Base-by-base conservation (phyloP, 2,797 vertebrate species). In the Onychomys arenicola region DNA sequence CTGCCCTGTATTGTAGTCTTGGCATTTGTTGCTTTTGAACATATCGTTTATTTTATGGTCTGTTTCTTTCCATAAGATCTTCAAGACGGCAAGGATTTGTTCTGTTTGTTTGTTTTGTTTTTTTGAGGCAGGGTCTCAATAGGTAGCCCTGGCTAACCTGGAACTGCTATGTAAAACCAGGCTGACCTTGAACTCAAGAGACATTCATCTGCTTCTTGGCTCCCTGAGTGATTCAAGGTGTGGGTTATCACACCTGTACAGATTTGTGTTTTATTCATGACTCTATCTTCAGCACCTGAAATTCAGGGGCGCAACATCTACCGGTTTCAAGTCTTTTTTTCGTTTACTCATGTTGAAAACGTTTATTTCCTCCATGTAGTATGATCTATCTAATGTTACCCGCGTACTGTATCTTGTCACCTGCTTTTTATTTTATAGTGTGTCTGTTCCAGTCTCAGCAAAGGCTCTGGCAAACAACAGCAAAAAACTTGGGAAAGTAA, bases 351-450 rank as follows among this genome's bases (percentile, higher is more conserved):
- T 29, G 29, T 71, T 75, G 52, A 57, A 43, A 17, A 59, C 14
- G 46, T 71, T 46, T 65, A 77, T 84, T 89, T 23, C 40, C 67
- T 73, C 40, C n/a, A 82, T 19, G 55, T 69, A 52, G 17, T 71
- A 59, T 19, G 32, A 63, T 93, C 6, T 81, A 93, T 4, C 13
- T 14, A 78, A 52, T 1, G 3, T 1, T 71, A 12, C 71, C 43
- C 55, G 16, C 34, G 65, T 17, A 57, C 1, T 84, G 14, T 59
- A 90, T 83, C 73, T 93, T 91, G 19, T 84, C 43, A 57, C 27
- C 14, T 59, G 37, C 29, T 86, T 95, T 92, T 77, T 55, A 95
- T 92, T 40, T 59, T 49, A 82, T 83, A 83, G 40, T 61, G 40
- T 91, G 29, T 89, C 55, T 23, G 40, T 89, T 78, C 88, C 40